Evolutionary conservation across 2,888 invertebrate genomes (phyloP), one percentile per base, ranked within the genome.

Genomic region (Agrilus mali): DNA sequence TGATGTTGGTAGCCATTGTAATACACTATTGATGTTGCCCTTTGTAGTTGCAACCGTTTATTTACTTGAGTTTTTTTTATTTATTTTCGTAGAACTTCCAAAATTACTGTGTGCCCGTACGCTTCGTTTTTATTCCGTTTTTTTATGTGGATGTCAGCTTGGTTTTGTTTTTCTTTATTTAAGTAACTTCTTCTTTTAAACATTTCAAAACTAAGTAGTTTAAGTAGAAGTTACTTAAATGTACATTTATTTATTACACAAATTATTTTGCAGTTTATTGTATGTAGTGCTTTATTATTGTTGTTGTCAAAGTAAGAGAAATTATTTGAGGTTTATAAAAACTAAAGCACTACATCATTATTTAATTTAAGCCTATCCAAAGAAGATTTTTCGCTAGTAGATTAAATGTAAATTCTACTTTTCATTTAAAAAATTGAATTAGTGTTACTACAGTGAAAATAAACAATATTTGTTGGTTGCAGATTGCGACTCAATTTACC

Each of bases 401-500:
- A 22, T 7, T 22, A 22, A 22, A 22, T 22, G 22, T 22, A 10
- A 5, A 10, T 10, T 27, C 27, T 35, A 15, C 14, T 35, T 35
- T 35, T 16, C 16, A 35, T 15, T 34, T 34, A 15, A 34, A 34
- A 34, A 7, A 4, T 33, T 33, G 4, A n/a, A 13, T 7, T 33
- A n/a, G n/a, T 33, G 34, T 20, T 6, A 4, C 20, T 20, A 20
- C 4, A 20, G 20, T 20, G 20, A 20, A 20, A 10, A 27, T 27
- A 10, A 27, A 27, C 15, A 33, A 22, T 40, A 15, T 41, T 33
- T 8, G 10, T 27, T 47, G 40, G 37, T 57, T 55, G 10, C 60
- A 73, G 73, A 72, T 73, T 60, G 64, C 69, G 62, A 73, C 79
- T 38, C 80, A 85, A 68, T 90, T 87, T 68, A 80, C 86, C 44